phyloP scores from a whole-genome alignment of 2,113 vertebrate species.

The Alosa alosa region DNA sequence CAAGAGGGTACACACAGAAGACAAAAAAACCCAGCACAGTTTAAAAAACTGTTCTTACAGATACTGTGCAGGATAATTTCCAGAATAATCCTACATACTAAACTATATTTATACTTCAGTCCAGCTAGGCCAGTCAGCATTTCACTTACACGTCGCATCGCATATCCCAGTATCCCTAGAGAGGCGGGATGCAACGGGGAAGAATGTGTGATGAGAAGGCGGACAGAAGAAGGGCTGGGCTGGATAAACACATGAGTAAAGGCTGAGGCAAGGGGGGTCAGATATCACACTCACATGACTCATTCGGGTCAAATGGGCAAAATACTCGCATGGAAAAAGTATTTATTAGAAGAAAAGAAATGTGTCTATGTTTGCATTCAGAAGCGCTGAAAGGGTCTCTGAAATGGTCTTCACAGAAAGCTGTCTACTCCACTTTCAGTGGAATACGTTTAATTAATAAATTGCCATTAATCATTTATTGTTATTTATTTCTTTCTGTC shows the following conservation, averaged over 20 bases:
- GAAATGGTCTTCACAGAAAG: not conserved
- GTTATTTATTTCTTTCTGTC: not conserved
- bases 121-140: not conserved
- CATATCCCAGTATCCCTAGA: not conserved
- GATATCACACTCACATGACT: slow-evolving; percentile 1
- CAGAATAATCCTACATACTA: not conserved
- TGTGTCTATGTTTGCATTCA: slow-evolving; percentile 1
- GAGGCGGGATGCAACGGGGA: not conserved
- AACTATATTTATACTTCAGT: not conserved
- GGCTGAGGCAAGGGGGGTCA: not conserved
- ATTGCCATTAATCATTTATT: not conserved
- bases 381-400: not conserved
- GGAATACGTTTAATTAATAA: not conserved
- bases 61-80: not conserved
- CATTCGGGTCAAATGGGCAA: not conserved
- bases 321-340: not conserved
- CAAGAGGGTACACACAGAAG: not conserved
- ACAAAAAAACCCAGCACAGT: not conserved
- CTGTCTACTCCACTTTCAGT: not conserved
- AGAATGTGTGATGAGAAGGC: not conserved
- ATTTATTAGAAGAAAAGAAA: not conserved
- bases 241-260: not conserved
- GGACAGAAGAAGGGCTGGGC: not conserved
- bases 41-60: not conserved
- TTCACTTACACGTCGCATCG: not conserved